phyloP scores from a whole-genome alignment of 2,797 vertebrate species.

The Coreius guichenoti region DNA sequence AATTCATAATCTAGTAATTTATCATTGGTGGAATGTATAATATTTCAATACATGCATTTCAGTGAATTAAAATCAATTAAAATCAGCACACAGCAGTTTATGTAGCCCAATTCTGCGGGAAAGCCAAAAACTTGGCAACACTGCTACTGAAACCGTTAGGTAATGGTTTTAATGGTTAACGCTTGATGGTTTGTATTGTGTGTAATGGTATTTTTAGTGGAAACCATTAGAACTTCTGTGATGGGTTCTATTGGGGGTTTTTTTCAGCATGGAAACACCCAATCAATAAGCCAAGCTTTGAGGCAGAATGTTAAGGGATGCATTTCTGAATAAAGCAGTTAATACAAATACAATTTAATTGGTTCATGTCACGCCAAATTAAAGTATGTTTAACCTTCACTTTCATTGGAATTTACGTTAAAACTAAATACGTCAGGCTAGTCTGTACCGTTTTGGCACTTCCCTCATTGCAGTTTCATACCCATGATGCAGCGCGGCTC shows the following conservation, averaged over 20 bases:
- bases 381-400: not conserved
- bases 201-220: not conserved
- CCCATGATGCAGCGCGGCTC: slow-evolving; percentile 72
- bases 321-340: not conserved
- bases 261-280: not conserved
- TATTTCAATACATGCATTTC: no score
- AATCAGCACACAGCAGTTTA: no score
- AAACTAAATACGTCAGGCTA: not conserved
- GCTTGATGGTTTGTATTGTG: no score
- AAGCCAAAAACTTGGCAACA: no score
- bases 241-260: not conserved
- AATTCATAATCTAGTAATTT: no score
- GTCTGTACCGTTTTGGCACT: no score
- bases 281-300: not conserved
- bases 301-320: not conserved
- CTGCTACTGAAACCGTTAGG: no score
- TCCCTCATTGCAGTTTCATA: slow-evolving; percentile 37
- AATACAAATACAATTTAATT: not conserved
- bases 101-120: no score
- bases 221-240: not conserved
- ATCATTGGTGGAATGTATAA: no score
- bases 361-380: not conserved
- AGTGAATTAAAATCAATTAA: no score
- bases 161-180: no score
- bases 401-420: not conserved